Conservation (phyloP, 2,888 invertebrate species). For the Lepidochitona cinerea region DNA sequence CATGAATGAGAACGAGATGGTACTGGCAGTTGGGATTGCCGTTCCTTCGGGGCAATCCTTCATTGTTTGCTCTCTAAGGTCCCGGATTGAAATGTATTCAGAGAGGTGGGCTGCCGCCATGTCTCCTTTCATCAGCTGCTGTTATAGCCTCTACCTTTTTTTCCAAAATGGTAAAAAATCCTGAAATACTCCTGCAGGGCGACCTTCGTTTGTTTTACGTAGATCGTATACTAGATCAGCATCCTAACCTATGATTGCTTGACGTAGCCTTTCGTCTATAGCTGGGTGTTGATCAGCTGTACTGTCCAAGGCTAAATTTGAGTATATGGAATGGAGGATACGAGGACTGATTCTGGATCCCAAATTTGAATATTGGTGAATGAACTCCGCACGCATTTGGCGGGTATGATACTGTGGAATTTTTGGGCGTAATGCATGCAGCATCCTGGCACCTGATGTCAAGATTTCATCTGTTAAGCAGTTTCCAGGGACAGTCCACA, state of each 20-base stretch:
- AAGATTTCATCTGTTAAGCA: too few species aligned
- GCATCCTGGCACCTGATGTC: too few species aligned
- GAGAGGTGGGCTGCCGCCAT: constrained; percentile 18
- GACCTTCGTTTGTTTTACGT: constrained; percentile 25
- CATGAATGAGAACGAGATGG: constrained; percentile 28
- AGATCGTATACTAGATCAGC: constrained; percentile 2
- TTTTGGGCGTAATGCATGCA: too few species aligned
- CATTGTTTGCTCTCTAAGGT: constrained; percentile 4
- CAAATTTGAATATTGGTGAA: neutral
- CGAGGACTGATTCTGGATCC: neutral
- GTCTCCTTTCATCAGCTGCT: constrained; percentile 31
- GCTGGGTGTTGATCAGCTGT: neutral
- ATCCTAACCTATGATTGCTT: neutral
- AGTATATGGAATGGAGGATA: neutral
- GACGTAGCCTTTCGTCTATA: neutral
- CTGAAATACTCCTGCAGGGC: constrained; percentile 22
- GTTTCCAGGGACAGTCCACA: too few species aligned
- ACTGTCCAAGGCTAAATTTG: neutral
- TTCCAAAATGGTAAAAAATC: constrained; percentile 19
- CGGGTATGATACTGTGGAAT: too few species aligned
- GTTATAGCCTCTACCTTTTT: constrained; percentile 15
- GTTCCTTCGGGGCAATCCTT: constrained; percentile 27
- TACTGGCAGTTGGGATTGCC: constrained; percentile 28
- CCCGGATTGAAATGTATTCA: neutral
- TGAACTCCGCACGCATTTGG: neutral